phyloP scores from a whole-genome alignment of 2,797 vertebrate species.

The Phalloptychus januarius region DNA sequence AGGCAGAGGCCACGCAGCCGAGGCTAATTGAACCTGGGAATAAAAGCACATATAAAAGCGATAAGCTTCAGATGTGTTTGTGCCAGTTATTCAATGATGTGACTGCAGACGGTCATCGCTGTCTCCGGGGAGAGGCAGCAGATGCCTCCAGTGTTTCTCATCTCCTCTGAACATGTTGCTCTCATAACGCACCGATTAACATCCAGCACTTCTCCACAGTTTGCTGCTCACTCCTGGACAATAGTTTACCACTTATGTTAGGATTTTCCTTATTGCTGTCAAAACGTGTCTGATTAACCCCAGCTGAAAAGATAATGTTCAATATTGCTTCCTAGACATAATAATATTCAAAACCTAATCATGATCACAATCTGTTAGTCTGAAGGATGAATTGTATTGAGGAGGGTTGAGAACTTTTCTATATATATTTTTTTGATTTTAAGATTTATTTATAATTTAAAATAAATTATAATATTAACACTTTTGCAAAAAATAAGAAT shows the following conservation, averaged over 20 bases:
- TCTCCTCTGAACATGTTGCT: conserved; percentile 35
- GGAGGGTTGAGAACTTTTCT: neutral
- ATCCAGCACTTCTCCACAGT: conserved; percentile 22
- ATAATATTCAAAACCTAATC: neutral
- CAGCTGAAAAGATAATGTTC: conserved; percentile 9
- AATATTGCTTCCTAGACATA: neutral
- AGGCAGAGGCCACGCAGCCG: conserved; percentile 24
- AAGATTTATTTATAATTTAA: neutral
- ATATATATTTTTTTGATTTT: neutral
- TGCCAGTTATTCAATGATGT: conserved; percentile 45
- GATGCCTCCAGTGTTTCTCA: conserved; percentile 47
- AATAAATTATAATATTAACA: neutral
- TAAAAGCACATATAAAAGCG: conserved; percentile 55
- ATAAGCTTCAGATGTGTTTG: conserved; percentile 60
- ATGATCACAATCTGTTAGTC: neutral
- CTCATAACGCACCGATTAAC: conserved; percentile 44
- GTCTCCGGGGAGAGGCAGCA: conserved; percentile 40
- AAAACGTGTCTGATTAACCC: conserved; percentile 2
- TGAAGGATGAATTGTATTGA: neutral
- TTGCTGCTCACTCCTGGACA: conserved; percentile 10
- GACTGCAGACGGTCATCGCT: conserved; percentile 51
- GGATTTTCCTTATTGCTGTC: conserved; percentile 9
- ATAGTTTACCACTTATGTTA: conserved; percentile 5
- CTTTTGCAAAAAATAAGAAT: neutral
- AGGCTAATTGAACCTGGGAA: conserved; percentile 52